These are phyloP conservation scores for Synergus itoensis DNA, from an alignment of 2,888 invertebrate genomes.

Conservation along the genomic window DNA sequence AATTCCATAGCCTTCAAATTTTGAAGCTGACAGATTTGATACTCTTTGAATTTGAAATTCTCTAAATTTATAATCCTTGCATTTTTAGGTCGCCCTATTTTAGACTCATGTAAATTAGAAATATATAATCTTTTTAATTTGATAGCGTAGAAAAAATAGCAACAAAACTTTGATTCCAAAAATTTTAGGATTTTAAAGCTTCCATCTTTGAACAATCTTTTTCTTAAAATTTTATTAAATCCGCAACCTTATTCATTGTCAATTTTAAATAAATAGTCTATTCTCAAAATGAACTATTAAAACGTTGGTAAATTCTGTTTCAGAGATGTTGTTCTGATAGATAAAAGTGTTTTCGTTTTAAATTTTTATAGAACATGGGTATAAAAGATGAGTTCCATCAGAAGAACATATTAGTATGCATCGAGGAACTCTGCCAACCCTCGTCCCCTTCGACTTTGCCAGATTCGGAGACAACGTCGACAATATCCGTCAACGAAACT, in stretches of 20 bases:
- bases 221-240: too few species aligned
- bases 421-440: conserved; percentile 82
- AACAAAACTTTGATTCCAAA: background rate
- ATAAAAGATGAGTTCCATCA: conserved; percentile 87
- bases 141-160: too few species aligned
- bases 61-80: background rate
- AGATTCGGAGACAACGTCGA: conserved; percentile 54
- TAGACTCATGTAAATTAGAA: too few species aligned
- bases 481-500: conserved; percentile 56
- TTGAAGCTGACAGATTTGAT: background rate
- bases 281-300: too few species aligned
- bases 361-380: conserved; percentile 83
- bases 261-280: too few species aligned
- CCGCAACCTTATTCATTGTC: too few species aligned
- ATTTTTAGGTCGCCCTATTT: background rate
- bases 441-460: conserved; percentile 61
- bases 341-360: background rate
- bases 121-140: too few species aligned
- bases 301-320: background rate
- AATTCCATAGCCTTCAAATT: background rate
- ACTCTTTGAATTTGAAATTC: background rate
- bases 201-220: too few species aligned
- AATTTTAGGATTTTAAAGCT: background rate
- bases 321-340: background rate
- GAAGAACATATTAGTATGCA: conserved; percentile 83